These are phyloP conservation scores for Andrena flavipes DNA, from an alignment of 2,888 invertebrate species.

Conservation along the genomic window DNA sequence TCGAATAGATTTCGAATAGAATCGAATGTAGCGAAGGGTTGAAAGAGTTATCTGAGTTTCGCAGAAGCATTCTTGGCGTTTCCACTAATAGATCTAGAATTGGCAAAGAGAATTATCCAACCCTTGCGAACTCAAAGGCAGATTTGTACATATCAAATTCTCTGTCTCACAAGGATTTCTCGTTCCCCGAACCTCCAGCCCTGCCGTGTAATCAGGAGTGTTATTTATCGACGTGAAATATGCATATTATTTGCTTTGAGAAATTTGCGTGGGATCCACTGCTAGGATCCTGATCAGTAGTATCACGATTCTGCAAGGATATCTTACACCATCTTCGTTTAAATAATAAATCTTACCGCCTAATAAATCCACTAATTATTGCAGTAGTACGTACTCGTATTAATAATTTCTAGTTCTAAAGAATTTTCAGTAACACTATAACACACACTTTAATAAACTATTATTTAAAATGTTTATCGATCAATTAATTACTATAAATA, in stretches of 20 bases:
- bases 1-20: background rate
- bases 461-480: no score
- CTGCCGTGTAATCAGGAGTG: slow-evolving; percentile 52
- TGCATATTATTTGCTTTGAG: slow-evolving; percentile 44
- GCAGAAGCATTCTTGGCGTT: slow-evolving; percentile 6
- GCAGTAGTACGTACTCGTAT: no score
- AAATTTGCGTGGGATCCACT: slow-evolving; percentile 1
- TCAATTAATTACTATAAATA: no score
- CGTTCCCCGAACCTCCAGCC: slow-evolving; percentile 18
- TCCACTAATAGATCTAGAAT: slow-evolving; percentile 34
- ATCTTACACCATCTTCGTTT: background rate
- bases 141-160: slow-evolving; percentile 56
- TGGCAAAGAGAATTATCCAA: slow-evolving; percentile 50
- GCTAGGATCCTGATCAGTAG: slow-evolving; percentile 3
- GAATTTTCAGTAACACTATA: no score
- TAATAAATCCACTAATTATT: no score
- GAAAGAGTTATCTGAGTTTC: background rate
- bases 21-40: background rate
- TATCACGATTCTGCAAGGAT: background rate
- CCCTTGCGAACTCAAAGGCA: slow-evolving; percentile 42
- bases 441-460: no score
- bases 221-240: slow-evolving; percentile 61
- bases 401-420: no score
- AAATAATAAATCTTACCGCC: no score
- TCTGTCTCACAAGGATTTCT: slow-evolving; percentile 29